Conservation (phyloP, 2,888 invertebrate genomes). For the Machimus atricapillus region DNA sequence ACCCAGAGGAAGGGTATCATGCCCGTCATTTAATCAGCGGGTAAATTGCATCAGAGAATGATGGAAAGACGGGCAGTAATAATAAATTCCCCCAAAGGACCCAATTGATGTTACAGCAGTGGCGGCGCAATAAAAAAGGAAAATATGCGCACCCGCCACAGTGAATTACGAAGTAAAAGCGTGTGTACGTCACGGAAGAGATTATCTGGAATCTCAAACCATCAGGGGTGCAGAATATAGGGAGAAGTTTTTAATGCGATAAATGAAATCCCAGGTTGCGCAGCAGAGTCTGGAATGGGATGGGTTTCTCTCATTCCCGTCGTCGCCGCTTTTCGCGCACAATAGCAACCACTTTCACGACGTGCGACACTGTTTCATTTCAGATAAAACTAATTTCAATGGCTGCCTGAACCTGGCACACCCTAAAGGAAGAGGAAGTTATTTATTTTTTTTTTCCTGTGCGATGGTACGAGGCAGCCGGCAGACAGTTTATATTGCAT, state of each 20-base stretch:
- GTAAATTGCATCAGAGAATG: not conserved
- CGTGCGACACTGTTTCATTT: not conserved
- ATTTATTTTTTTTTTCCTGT: not conserved
- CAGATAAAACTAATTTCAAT: not conserved
- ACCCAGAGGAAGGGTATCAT: not conserved
- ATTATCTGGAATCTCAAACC: not conserved
- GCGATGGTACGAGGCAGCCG: not conserved
- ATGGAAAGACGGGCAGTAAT: not conserved
- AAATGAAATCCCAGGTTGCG: not conserved
- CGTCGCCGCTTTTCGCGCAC: not conserved
- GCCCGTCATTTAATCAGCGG: not conserved
- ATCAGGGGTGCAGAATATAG: not conserved
- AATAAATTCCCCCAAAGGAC: slow-evolving; percentile 14
- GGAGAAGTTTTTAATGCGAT: not conserved
- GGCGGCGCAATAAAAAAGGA: not conserved
- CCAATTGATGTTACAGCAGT: not conserved
- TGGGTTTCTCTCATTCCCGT: not conserved
- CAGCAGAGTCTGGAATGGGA: not conserved
- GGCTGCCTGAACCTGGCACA: not conserved
- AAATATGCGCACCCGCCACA: not conserved
- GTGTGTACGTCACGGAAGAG: not conserved
- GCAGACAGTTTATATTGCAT: not conserved
- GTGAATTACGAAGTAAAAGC: not conserved
- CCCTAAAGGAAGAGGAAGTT: not conserved
- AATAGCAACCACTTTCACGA: not conserved